Base-by-base conservation (phyloP, 2,113 vertebrate species). In the Chaetodon trifascialis region DNA sequence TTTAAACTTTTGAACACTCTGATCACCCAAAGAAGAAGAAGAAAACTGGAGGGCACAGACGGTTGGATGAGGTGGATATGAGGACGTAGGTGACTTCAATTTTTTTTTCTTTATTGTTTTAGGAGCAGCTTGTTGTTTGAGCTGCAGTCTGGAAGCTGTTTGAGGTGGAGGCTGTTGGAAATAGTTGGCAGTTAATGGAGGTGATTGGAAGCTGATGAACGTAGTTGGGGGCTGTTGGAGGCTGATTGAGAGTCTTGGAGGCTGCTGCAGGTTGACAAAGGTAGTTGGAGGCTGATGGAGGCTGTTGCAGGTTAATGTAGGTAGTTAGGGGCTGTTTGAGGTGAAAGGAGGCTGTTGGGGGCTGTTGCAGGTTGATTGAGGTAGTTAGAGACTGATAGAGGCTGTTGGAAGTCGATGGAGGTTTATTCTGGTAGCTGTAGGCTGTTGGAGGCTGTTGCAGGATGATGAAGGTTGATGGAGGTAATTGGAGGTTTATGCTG, bases 51-150 rank as follows among this genome's bases (percentile, higher is more conserved):
- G 11, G 25, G 12, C 76, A 77, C 11, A 5, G 15, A 52, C 8
- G 19, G 30, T 5, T 25, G 47, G 77, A 69, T 36, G 64, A 70
- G 38, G 69, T 74, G 87, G 76, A 82, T 73, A 90, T 88, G 85
- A 91, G 84, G 91, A 94, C 79, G 84, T 89, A 91, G 78, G 89
- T 87, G 51, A 78, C 16, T 63, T 51, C 2, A 42, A 5, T 55
- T 56, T 54, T 8, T 74, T 65, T 46, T 80, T 14, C 19, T 63
- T 76, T 64, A 19, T 30, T 51, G 7, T 65, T 60, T 23, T 3
- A 15, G 15, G 52, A 66, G 58, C 16, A 79, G 21, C 14, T 30
- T 58, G 25, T 16, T n/a, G 55, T 68, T 65, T 65, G 30, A 74
- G 25, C 52, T 74, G 64, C 25, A 81, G 4, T 21, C 19, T 60